Evolutionary conservation across 1,140 invertebrate species (phyloP).

Genomic region (Mycetomoellerius zeteki): DNA sequence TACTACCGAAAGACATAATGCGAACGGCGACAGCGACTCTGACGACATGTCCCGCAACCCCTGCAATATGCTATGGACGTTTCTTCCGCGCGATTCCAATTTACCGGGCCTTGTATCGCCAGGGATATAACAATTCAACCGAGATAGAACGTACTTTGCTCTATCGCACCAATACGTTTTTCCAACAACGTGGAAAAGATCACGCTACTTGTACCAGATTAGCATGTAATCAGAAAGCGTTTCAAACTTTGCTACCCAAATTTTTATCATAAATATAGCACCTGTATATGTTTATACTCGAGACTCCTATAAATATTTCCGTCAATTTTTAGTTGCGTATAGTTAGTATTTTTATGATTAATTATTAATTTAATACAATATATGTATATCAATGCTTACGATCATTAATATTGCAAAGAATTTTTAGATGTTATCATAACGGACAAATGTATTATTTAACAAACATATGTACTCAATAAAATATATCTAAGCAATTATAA

Average conservation of each 20-base stretch:
- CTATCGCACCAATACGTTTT: not conserved
- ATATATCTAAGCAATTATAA: not conserved
- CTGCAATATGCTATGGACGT: slow-evolving; percentile 75
- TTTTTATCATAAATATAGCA: not conserved
- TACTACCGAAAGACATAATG: slow-evolving; percentile 77
- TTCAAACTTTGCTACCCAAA: not conserved
- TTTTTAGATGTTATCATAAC: not conserved
- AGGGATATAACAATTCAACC: slow-evolving; percentile 62
- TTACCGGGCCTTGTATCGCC: slow-evolving; percentile 60
- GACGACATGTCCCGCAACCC: slow-evolving; percentile 66
- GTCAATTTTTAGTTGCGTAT: not conserved
- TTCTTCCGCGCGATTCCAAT: slow-evolving; percentile 66
- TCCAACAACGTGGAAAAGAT: slow-evolving; percentile 28
- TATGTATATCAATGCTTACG: not conserved
- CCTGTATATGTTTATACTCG: not conserved
- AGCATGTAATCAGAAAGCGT: slow-evolving; percentile 17
- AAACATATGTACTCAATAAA: not conserved
- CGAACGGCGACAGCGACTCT: slow-evolving; percentile 70
- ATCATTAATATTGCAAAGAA: not conserved
- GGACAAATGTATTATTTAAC: not conserved
- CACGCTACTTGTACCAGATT: slow-evolving; percentile 12
- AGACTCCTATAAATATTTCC: not conserved
- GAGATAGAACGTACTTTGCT: slow-evolving; percentile 26
- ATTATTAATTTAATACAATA: not conserved
- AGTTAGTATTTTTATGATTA: not conserved